Base-by-base conservation (phyloP, 2,113 vertebrate genomes). In the Excalfactoria chinensis region DNA sequence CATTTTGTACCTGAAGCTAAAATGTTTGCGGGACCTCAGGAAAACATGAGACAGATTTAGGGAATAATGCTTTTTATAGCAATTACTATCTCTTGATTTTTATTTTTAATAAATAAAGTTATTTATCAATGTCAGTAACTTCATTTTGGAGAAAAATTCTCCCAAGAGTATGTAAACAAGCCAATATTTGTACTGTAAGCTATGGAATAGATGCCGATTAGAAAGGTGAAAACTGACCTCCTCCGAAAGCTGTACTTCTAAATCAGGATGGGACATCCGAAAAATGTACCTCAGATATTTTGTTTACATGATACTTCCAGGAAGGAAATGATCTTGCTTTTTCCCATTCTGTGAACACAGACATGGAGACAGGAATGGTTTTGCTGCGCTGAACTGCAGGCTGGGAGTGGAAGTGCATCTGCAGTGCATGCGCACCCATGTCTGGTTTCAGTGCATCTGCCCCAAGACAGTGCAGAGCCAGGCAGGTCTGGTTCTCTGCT, bases 371-470 rank as follows among this genome's bases (percentile, higher is more conserved):
- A 28, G 59, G 40, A 22, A 11, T 13, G 34, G 4, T 81, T 84
- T 75, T 74, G 43, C 67, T 66, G 3, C 78, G 71, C 49, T 73
- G 40, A n/a, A 10, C 21, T 64, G 53, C 28, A 40, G 48, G 6
- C 1, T 55, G 14, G 25, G 7, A 44, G 16, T 28, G 68, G 56
- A 49, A 67, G 6, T 4, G 11, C 19, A 15, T 13, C 5, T 14
- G 4, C 10, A 49, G 34, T 48, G 30, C 13, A 10, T 4, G 22
- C 22, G 2, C 0, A 6, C 17, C 14, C 23, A 6, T 0, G 2
- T 9, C 26, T 44, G 70, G 23, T 46, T 23, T 53, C 0, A 3
- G 46, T 5, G 2, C 0, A 1, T 18, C 53, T 0, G 0, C 37
- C 40, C 35, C 68, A 26, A 28, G 44, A 66, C 11, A 11, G 6